Conservation (phyloP, 2,797 vertebrate species). For the Semotilus atromaculatus region DNA sequence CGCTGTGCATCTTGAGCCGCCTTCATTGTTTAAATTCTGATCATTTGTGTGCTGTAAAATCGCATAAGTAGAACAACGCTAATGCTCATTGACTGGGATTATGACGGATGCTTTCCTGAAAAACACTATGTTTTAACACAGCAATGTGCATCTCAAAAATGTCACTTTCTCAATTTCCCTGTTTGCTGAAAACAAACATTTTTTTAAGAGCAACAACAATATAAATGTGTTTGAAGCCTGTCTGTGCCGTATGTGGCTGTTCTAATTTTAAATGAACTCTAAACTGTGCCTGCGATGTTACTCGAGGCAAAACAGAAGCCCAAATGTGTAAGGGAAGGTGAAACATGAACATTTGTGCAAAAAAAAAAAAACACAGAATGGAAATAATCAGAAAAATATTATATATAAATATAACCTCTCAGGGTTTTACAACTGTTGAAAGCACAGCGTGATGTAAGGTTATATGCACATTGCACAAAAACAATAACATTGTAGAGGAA, state of each 20-base stretch:
- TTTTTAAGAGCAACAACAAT: slow-evolving; percentile 11
- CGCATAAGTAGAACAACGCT: background rate
- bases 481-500: background rate
- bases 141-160: background rate
- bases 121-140: slow-evolving; percentile 9
- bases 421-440: slow-evolving; percentile 4
- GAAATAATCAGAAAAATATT: background rate
- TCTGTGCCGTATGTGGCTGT: background rate
- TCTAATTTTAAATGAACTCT: slow-evolving; percentile 33
- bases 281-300: slow-evolving; percentile 30
- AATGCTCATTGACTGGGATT: slow-evolving; percentile 36
- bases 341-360: background rate
- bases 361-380: background rate
- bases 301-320: background rate
- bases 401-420: background rate
- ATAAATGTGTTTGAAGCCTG: background rate
- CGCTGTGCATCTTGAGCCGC: background rate
- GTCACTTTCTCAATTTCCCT: slow-evolving; percentile 8
- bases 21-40: slow-evolving; percentile 19
- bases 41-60: slow-evolving; percentile 15
- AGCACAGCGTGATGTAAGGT: slow-evolving; percentile 15
- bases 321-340: background rate
- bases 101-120: background rate
- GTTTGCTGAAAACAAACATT: slow-evolving; percentile 39
- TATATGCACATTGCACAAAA: slow-evolving; percentile 12